Evolutionary conservation across 2,113 vertebrate genomes (phyloP).

Genomic region (Platanista minor): DNA sequence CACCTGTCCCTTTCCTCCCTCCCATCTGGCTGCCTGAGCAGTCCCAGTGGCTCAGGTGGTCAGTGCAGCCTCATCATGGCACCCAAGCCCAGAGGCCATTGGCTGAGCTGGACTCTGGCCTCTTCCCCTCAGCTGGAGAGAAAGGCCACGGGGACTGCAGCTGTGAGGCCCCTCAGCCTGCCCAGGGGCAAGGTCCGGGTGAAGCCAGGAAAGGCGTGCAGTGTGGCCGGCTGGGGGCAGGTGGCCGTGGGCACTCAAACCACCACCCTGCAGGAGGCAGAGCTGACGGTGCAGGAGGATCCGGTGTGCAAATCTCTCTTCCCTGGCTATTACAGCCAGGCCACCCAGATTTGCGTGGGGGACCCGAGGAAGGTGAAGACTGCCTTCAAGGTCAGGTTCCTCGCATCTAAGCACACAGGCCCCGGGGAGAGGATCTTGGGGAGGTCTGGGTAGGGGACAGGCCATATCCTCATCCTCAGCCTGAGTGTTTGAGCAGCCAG

Average conservation of each 20-base stretch:
- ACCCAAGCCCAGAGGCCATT: neutral
- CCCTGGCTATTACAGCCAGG: fast-evolving
- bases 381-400: neutral
- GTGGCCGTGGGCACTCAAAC: fast-evolving
- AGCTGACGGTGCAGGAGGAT: neutral
- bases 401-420: neutral
- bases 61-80: fast-evolving
- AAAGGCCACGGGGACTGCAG: neutral
- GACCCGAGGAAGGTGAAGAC: neutral
- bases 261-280: neutral
- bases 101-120: neutral
- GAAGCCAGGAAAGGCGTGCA: conserved; percentile 3
- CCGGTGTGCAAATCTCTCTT: fast-evolving
- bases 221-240: conserved; percentile 34
- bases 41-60: neutral
- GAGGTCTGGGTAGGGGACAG: neutral
- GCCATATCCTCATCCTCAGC: neutral
- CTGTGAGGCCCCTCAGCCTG: neutral
- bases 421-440: neutral
- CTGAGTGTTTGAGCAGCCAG: neutral
- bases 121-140: conserved; percentile 8
- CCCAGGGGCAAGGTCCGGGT: neutral
- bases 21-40: fast-evolving
- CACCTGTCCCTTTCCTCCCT: neutral
- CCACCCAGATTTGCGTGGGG: neutral